Base-by-base conservation (phyloP, 2,888 invertebrate species). In the Caenorhabditis doughertyi region DNA sequence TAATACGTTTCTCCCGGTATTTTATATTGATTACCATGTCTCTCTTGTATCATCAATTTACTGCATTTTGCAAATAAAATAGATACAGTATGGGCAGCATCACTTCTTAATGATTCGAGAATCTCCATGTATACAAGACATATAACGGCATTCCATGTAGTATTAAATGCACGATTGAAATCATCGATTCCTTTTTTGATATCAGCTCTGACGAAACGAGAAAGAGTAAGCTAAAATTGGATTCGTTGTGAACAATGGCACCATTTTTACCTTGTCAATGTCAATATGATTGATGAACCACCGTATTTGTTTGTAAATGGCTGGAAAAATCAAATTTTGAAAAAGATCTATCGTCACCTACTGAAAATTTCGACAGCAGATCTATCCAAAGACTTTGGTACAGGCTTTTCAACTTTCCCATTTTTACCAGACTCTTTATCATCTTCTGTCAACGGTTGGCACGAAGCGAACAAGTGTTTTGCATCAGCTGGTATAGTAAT, bases 51-150 rank as follows among this genome's bases (percentile, higher is more conserved):
- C 39, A 71, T 16, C 9, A 60, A 8, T 42, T 13, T 60, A 23
- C 21, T 25, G 3, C 16, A 3, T 25, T 23, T 42, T 7, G 7
- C 42, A 23, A 60, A 42, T n/a, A 60, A 8, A n/a, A n/a, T 21
- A 7, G n/a, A 25, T 1, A 39, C 39, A 27, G 21, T 53, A 23
- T 21, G 53, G 16, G 21, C 3, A 11, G 13, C 13, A 32, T 51
- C 53, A 3, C 11, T 42, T 0, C 62, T 13, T 23, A 72, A 18
- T 8, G 51, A 42, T 35, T 62, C 72, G 0, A 72, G n/a, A 4
- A 72, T 53, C 9, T 72, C 53, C 53, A 72, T 4, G 13, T 72
- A 72, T 2, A 51, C 47, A 1, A 72, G 53, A 29, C 51, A 27
- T 8, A 35, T 58, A 21, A 60, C 27, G 0, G 39, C 42, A 16